These are phyloP conservation scores for Pterobdella sp. DNA, from an alignment of 2,888 invertebrate species.

Conservation along the genomic window DNA sequence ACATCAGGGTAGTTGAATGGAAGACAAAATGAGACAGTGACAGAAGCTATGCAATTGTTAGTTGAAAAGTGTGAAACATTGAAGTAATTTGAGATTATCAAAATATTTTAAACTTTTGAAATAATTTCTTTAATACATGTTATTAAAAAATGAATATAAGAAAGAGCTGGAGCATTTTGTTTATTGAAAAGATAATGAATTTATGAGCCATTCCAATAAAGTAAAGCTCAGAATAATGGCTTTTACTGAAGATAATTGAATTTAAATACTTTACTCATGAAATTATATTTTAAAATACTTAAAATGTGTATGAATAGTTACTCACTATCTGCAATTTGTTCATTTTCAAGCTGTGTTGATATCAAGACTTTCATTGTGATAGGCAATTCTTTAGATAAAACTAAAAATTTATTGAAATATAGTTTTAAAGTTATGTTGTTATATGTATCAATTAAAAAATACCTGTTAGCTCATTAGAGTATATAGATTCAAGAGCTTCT, in stretches of 20 bases:
- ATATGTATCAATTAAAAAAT: background rate
- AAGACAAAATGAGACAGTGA: background rate
- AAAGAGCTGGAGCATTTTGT: too few species aligned
- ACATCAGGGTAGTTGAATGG: conserved; percentile 11
- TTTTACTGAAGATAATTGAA: background rate
- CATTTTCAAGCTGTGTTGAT: background rate
- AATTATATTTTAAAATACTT: background rate
- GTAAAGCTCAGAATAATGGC: too few species aligned
- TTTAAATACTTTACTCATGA: background rate
- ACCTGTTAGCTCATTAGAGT: background rate
- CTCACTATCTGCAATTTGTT: background rate
- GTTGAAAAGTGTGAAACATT: background rate
- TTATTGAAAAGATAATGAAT: too few species aligned
- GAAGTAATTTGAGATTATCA: background rate
- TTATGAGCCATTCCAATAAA: too few species aligned
- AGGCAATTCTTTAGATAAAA: conserved; percentile 7
- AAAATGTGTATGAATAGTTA: too few species aligned
- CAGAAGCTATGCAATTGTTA: background rate
- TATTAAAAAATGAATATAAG: too few species aligned
- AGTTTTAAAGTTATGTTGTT: background rate
- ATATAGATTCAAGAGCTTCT: conserved; percentile 5
- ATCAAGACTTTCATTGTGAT: background rate
- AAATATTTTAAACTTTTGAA: background rate
- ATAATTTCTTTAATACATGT: background rate
- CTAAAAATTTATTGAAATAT: background rate